Base-by-base conservation (phyloP, 2,113 vertebrate species). In the Donacobius atricapilla region DNA sequence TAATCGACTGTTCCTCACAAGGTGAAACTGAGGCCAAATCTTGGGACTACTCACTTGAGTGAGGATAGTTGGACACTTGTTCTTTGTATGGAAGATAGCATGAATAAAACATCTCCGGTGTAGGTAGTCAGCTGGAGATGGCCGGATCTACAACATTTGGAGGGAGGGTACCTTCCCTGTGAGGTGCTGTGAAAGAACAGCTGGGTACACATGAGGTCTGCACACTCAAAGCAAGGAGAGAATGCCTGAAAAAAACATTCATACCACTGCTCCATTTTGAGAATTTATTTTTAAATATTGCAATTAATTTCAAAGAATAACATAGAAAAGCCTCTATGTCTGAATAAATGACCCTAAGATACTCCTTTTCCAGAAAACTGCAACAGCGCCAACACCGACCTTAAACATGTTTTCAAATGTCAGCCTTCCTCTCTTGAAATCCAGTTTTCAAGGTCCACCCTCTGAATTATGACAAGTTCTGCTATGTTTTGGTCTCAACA, bases 371-470 rank as follows among this genome's bases (percentile, higher is more conserved):
- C 31, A 72, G 57, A 54, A 28, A 72, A 57, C 37, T 53, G 8
- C n/a, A 56, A 19, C 23, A 42, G 5, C 1, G 4, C 24, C 10
- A 51, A 37, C 16, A 39, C 5, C 1, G 5, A 28, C 6, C 9
- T 70, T 23, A 71, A 15, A 1, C 30, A 68, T 66, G 87, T 40
- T 39, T 80, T 44, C 3, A 3, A 15, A 25, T 33, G 4, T 14
- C 4, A 10, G 4, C 8, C 48, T 87, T 76, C 22, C 30, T 68
- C 28, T 90, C n/a, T 18, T 3, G 7, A 69, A 76, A 48, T 83
- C 15, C 9, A 35, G 13, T 54, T 83, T 90, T 70, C 35, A 77
- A 80, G 33, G 28, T 24, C 11, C 11, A 54, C 14, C 11, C 17
- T 78, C 44, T 77, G 58, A 91, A 58, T 12, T 7, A 11, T 2